Evolutionary conservation across 2,113 vertebrate species (phyloP).

Genomic region (Hylia prasina): DNA sequence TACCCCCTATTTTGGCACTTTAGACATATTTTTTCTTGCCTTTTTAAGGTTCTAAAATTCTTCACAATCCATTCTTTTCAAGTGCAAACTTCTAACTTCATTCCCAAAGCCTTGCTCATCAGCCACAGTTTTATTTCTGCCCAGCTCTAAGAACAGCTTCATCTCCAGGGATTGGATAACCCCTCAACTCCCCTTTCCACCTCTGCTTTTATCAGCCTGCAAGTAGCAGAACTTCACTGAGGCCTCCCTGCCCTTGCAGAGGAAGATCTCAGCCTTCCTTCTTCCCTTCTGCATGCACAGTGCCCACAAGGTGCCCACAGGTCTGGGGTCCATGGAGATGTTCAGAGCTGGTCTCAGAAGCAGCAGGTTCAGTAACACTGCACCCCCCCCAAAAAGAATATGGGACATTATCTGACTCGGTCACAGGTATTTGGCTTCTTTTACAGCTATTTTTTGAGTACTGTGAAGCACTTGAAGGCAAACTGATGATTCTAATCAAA

Average conservation of each 20-base stretch:
- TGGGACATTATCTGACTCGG: background rate
- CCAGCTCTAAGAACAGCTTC: background rate
- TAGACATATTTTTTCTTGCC: background rate
- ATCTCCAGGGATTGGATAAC: background rate
- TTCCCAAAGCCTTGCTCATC: background rate
- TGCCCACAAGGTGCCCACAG: background rate
- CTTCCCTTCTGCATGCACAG: accelerated
- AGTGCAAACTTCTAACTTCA: background rate
- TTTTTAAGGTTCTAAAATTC: background rate
- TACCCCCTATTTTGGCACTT: background rate
- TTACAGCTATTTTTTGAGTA: background rate
- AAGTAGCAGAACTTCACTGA: background rate
- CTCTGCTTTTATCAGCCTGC: background rate
- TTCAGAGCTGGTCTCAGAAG: background rate
- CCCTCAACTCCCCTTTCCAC: background rate
- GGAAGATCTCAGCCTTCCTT: background rate
- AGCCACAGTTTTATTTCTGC: background rate
- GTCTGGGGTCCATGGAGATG: background rate
- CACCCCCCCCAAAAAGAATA: too few relatives aligned
- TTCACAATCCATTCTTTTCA: background rate
- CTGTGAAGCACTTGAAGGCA: background rate
- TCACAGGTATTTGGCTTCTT: background rate
- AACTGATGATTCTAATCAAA: background rate
- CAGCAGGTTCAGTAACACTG: background rate
- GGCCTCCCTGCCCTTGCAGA: background rate